Evolutionary conservation across 2,888 invertebrate species (phyloP).

Genomic region (Ennomos quercinarius): DNA sequence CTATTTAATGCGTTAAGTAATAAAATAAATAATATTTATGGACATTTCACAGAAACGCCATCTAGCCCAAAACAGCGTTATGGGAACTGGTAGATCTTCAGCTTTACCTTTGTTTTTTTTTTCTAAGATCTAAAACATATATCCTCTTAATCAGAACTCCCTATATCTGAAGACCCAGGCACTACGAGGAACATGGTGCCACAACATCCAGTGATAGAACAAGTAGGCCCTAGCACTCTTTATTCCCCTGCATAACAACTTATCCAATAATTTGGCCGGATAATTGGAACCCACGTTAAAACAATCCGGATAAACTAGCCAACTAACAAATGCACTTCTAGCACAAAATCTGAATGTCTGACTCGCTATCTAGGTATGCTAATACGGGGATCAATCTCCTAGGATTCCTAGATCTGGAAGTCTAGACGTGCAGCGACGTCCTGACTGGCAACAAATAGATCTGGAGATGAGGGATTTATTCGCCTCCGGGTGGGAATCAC

Average conservation of each 20-base stretch:
- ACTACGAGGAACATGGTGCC: too few relatives aligned
- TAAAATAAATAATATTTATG: too few relatives aligned
- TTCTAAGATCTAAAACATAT: too few relatives aligned
- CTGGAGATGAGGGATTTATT: conserved; percentile 47
- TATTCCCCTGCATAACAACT: background rate
- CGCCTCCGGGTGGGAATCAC: conserved; percentile 17
- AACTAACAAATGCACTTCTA: conserved; percentile 5
- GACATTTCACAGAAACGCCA: too few relatives aligned
- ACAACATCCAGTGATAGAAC: too few relatives aligned
- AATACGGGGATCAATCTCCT: conserved; percentile 67
- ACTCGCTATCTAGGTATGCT: conserved; percentile 56
- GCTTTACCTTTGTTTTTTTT: too few relatives aligned
- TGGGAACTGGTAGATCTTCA: too few relatives aligned
- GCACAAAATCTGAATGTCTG: conserved; percentile 21
- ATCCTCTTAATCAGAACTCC: too few relatives aligned
- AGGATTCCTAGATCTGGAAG: conserved; percentile 40
- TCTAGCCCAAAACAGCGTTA: too few relatives aligned
- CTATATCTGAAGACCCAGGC: too few relatives aligned
- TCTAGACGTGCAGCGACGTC: conserved; percentile 36
- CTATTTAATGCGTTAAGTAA: too few relatives aligned
- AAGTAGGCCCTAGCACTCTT: too few relatives aligned
- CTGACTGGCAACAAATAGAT: conserved; percentile 54
- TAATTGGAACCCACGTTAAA: background rate
- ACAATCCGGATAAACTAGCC: conserved; percentile 10
- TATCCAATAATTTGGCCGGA: background rate